These are phyloP conservation scores for Ellobius talpinus DNA, from an alignment of 2,113 vertebrate species.

Conservation along the genomic window DNA sequence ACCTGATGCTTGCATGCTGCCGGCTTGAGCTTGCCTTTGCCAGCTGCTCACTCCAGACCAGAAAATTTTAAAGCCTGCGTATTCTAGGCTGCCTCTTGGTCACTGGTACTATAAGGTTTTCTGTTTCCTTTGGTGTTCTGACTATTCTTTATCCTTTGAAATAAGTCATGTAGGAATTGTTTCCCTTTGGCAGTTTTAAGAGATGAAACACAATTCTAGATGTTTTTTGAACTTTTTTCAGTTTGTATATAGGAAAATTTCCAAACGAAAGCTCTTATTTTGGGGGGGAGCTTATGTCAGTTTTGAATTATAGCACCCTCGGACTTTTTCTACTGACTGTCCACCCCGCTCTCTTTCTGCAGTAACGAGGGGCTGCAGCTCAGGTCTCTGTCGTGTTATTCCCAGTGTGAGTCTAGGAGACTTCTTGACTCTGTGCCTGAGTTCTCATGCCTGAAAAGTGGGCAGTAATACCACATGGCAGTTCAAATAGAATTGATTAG, in stretches of 20 bases:
- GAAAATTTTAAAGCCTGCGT: background rate
- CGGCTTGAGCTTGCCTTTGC: background rate
- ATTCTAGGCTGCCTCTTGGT: background rate
- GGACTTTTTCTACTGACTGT: background rate
- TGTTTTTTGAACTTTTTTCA: background rate
- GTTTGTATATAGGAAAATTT: background rate
- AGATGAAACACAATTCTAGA: background rate
- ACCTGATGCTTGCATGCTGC: background rate
- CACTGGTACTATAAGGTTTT: background rate
- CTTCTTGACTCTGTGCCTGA: background rate
- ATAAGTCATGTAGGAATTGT: constrained; percentile 42
- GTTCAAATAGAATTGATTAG: background rate
- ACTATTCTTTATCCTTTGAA: constrained; percentile 36
- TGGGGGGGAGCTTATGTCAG: background rate
- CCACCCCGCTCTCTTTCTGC: background rate
- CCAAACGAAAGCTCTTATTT: background rate
- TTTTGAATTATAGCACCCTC: background rate
- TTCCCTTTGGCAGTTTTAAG: constrained; percentile 36
- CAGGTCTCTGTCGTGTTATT: background rate
- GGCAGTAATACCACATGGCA: background rate
- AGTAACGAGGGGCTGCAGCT: background rate
- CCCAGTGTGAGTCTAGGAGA: background rate
- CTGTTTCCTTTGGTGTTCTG: background rate
- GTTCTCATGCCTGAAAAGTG: background rate
- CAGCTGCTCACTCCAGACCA: background rate